phyloP scores from a whole-genome alignment of 2,797 vertebrate genomes.

The Catamblyrhynchus diadema region DNA sequence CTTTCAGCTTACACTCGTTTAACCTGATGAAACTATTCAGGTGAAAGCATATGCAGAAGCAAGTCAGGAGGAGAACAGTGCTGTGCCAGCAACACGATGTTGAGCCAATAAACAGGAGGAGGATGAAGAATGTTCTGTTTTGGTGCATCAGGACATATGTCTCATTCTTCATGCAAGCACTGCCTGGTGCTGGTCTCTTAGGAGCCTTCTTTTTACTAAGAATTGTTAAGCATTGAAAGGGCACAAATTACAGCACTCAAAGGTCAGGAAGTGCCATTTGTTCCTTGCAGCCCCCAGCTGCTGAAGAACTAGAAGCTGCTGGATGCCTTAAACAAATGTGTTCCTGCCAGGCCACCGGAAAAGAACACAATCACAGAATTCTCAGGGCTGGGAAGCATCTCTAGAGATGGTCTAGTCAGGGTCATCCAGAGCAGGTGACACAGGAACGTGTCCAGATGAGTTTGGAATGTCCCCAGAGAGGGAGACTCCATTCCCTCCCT shows the following conservation, averaged over 20 bases:
- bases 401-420: not conserved
- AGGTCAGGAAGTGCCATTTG: not conserved
- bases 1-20: not conserved
- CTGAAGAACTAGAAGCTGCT: not conserved
- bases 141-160: not conserved
- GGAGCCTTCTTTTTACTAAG: not conserved
- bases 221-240: not conserved
- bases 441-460: fast-evolving
- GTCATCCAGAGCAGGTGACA: not conserved
- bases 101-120: not conserved
- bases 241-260: fast-evolving
- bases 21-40: not conserved
- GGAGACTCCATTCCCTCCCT: too few species aligned
- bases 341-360: not conserved
- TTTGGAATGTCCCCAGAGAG: not conserved
- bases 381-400: not conserved
- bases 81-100: not conserved
- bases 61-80: not conserved
- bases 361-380: not conserved
- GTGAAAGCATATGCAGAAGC: not conserved
- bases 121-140: not conserved
- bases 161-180: not conserved
- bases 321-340: not conserved
- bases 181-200: not conserved
- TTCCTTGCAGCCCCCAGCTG: not conserved